Evolutionary conservation across 1,140 invertebrate genomes (phyloP).

Genomic region (Drosophila nebulosa): DNA sequence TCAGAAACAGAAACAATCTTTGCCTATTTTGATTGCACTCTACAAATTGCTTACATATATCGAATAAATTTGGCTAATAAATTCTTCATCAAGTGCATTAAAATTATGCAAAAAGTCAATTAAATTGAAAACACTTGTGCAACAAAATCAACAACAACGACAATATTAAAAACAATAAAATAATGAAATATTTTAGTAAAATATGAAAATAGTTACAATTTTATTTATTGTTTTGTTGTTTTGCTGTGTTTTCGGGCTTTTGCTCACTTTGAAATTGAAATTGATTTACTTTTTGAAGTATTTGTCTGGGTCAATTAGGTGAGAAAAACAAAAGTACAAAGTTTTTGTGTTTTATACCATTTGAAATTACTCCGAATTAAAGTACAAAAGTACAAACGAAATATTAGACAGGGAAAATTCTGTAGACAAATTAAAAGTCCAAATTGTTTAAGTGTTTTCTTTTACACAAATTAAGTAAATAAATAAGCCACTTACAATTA

Average conservation of each 20-base stretch:
- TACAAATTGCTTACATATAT: not conserved
- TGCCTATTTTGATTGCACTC: not conserved
- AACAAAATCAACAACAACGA: not conserved
- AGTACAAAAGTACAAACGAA: not conserved
- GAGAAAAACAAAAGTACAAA: constrained; percentile 1
- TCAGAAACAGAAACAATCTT: too few relatives aligned
- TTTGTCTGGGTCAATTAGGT: not conserved
- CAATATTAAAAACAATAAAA: not conserved
- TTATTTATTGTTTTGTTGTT: not conserved
- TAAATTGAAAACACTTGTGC: not conserved
- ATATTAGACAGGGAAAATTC: not conserved
- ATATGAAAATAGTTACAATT: not conserved
- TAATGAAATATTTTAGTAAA: not conserved
- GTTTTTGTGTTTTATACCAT: not conserved
- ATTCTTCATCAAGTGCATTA: not conserved
- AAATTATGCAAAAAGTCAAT: constrained; percentile 1
- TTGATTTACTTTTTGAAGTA: not conserved
- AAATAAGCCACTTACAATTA: not conserved
- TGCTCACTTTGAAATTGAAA: not conserved
- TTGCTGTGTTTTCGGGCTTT: too few relatives aligned
- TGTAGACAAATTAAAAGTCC: constrained; percentile 7
- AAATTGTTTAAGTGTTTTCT: constrained; percentile 13
- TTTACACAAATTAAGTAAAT: not conserved
- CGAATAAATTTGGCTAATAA: not conserved
- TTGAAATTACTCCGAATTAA: not conserved